Conservation (phyloP, 2,797 vertebrate genomes). For the Hyperoplus lanceolatus region DNA sequence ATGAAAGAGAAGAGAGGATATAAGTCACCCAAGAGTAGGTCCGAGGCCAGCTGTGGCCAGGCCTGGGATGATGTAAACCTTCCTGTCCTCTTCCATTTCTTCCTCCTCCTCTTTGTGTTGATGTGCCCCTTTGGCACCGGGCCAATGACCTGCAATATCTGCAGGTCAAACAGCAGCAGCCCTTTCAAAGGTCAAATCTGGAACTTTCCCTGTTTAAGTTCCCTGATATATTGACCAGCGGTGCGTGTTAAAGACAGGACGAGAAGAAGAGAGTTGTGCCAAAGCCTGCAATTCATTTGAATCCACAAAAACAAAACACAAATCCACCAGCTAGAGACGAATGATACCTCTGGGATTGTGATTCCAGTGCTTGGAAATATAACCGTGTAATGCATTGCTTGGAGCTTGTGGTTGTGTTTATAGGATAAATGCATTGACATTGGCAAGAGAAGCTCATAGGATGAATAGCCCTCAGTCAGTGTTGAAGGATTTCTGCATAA, state of each 20-base stretch:
- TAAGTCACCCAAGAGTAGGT: conserved; percentile 82
- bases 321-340: neutral
- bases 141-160: conserved; percentile 21
- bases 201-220: neutral
- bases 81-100: conserved; percentile 39
- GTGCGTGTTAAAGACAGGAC: neutral
- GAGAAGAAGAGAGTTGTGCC: neutral
- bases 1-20: conserved; percentile 45
- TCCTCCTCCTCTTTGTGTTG: conserved; percentile 12
- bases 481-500: neutral
- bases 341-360: too few relatives aligned
- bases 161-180: conserved; percentile 38
- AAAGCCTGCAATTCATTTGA: conserved; percentile 15
- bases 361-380: neutral
- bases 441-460: neutral
- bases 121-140: conserved; percentile 17
- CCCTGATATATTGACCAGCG: neutral
- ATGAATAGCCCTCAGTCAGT: neutral
- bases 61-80: conserved; percentile 54
- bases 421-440: conserved; percentile 5
- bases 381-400: neutral
- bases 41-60: conserved; percentile 78
- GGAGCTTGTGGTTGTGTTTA: neutral
- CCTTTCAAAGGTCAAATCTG: conserved; percentile 32
- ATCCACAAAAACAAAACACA: neutral